Base-by-base conservation (phyloP, 1,140 invertebrate species). In the Brachionus plicatilis region DNA sequence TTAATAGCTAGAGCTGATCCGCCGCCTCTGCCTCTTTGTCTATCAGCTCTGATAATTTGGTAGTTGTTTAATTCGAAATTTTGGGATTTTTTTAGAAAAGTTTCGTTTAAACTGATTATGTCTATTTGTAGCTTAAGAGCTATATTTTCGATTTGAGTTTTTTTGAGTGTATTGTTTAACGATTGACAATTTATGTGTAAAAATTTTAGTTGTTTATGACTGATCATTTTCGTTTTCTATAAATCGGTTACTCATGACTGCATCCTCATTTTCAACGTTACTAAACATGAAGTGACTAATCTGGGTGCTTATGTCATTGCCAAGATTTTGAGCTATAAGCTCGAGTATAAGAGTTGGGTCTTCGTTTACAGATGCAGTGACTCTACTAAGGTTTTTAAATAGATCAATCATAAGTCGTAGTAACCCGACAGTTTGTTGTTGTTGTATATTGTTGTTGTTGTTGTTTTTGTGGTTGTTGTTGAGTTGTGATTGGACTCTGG, bases 111-210 rank as follows among this genome's bases (percentile, higher is more conserved):
- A 33, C 65, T 68, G 29, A 68, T 68, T 7, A 37, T 9, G 27
- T 68, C 27, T 29, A 27, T 33, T 29, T 68, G 2, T 27, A 29
- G 27, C 9, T 68, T 24, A 14, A 11, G 3, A 7, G 65, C 65
- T 29, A 68, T 29, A 14, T 14, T 68, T 68, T 68, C 65, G 65
- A 68, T 68, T 2, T 68, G 27, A 7, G 27, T 27, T 68, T 9
- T 68, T 68, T 68, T 68, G 33, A 14, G 6, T 29, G 17, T 14
- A 14, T 27, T 27, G 20, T 68, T 68, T 9, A 68, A 12, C 33
- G 65, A 68, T 68, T 68, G 65, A 68, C 65, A 68, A 14, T 68
- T 68, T 11, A 68, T 68, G 65, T 68, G 65, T 68, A 68, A 68
- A 29, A 68, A 68, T 68, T 68, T 68, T 68, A 68, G 29, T 27